Evolutionary conservation across 1,140 invertebrate species (phyloP).

Genomic region (Eueides isabella): DNA sequence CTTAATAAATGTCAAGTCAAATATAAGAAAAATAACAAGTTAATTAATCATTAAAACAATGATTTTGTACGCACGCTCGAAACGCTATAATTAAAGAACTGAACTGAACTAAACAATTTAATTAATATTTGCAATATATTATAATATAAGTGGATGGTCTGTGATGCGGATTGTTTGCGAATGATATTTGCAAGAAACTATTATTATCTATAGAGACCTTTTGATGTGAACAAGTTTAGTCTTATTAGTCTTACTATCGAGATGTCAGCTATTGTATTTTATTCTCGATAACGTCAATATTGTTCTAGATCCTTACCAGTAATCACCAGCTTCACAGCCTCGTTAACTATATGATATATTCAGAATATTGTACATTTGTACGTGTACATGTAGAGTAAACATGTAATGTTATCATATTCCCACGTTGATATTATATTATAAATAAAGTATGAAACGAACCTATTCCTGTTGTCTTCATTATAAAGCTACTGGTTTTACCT

Average conservation of each 20-base stretch:
- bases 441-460: no score
- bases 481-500: no score
- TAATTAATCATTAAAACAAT: no score
- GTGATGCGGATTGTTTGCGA: slow-evolving; percentile 1
- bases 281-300: slow-evolving; percentile 58
- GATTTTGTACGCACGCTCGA: no score
- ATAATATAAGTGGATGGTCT: background rate
- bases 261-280: slow-evolving; percentile 50
- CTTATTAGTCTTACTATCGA: slow-evolving; percentile 31
- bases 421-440: slow-evolving; percentile 26
- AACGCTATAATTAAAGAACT: no score
- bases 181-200: slow-evolving; percentile 1
- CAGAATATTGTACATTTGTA: slow-evolving; percentile 24
- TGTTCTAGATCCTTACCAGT: slow-evolving; percentile 69
- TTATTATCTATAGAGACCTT: slow-evolving; percentile 26
- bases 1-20: slow-evolving; percentile 13
- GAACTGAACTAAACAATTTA: no score
- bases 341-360: slow-evolving; percentile 43
- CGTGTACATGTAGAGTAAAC: slow-evolving; percentile 24
- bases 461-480: no score
- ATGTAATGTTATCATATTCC: slow-evolving; percentile 32
- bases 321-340: slow-evolving; percentile 59
- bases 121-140: slow-evolving; percentile 8
- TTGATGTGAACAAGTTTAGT: slow-evolving; percentile 34
- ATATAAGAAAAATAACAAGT: slow-evolving; percentile 25